Conservation (phyloP, 2,888 invertebrate species). For the Graphium colonna region DNA sequence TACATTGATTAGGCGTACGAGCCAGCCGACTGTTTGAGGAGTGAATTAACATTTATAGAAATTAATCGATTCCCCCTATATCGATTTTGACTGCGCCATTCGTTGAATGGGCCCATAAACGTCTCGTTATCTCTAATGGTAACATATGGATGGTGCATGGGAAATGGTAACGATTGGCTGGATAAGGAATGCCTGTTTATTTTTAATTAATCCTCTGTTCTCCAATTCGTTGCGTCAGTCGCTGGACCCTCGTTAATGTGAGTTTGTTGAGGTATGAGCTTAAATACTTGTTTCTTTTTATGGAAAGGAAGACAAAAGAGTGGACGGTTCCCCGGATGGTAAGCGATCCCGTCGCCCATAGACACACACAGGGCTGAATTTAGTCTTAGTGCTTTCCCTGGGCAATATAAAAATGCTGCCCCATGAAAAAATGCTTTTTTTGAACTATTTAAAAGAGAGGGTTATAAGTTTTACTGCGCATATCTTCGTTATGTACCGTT, state of each 20-base stretch:
- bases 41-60: slow-evolving; percentile 72
- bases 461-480: too few species aligned
- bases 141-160: slow-evolving; percentile 64
- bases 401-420: too few species aligned
- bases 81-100: slow-evolving; percentile 45
- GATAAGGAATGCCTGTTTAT: slow-evolving; percentile 55
- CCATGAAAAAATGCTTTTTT: too few species aligned
- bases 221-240: slow-evolving; percentile 34
- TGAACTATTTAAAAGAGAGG: too few species aligned
- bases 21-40: slow-evolving; percentile 67
- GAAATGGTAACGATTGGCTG: slow-evolving; percentile 48
- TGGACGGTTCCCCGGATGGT: too few species aligned
- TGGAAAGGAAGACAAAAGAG: too few species aligned
- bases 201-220: slow-evolving; percentile 51
- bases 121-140: slow-evolving; percentile 72
- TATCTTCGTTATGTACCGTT: too few species aligned
- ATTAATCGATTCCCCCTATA: slow-evolving; percentile 72
- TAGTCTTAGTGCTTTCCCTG: too few species aligned
- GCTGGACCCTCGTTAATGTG: slow-evolving; percentile 28
- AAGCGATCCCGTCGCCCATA: too few species aligned
- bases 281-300: too few species aligned
- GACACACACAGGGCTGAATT: too few species aligned
- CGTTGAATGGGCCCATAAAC: slow-evolving; percentile 63
- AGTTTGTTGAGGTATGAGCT: slow-evolving; percentile 9
- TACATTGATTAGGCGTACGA: slow-evolving; percentile 74